These are phyloP conservation scores for Holotrichia oblita DNA, from an alignment of 1,140 invertebrate species.

Conservation along the genomic window DNA sequence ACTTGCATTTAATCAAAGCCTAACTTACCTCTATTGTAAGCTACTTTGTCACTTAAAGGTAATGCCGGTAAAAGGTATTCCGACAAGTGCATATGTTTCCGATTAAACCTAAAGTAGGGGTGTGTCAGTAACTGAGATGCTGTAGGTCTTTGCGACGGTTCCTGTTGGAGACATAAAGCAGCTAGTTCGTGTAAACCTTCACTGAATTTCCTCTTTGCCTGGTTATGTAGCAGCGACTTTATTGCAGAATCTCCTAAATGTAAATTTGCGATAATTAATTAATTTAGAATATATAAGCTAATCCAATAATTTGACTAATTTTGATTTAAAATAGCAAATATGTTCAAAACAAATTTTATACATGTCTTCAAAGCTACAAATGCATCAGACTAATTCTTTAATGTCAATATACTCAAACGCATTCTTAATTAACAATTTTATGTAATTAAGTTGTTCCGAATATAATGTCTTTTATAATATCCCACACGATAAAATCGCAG, in stretches of 20 bases:
- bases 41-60: slow-evolving; percentile 63
- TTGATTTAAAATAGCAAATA: too few species aligned
- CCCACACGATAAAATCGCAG: too few species aligned
- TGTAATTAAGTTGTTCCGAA: too few species aligned
- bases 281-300: too few species aligned
- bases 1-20: neutral
- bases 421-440: too few species aligned
- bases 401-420: too few species aligned
- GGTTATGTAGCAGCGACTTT: slow-evolving; percentile 52
- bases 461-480: too few species aligned
- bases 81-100: slow-evolving; percentile 59
- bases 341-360: too few species aligned
- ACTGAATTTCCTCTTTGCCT: slow-evolving; percentile 70
- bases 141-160: slow-evolving; percentile 71
- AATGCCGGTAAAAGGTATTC: slow-evolving; percentile 65
- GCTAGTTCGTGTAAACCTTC: slow-evolving; percentile 80
- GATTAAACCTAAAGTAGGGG: slow-evolving; percentile 77
- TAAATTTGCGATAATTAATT: neutral
- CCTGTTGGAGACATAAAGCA: slow-evolving; percentile 74
- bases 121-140: slow-evolving; percentile 75
- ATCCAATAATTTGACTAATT: too few species aligned
- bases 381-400: too few species aligned
- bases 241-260: slow-evolving; percentile 45
- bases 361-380: too few species aligned
- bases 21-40: slow-evolving; percentile 58